Evolutionary conservation across 1,140 invertebrate genomes (phyloP).

Genomic region (Neodiprion pinetum): DNA sequence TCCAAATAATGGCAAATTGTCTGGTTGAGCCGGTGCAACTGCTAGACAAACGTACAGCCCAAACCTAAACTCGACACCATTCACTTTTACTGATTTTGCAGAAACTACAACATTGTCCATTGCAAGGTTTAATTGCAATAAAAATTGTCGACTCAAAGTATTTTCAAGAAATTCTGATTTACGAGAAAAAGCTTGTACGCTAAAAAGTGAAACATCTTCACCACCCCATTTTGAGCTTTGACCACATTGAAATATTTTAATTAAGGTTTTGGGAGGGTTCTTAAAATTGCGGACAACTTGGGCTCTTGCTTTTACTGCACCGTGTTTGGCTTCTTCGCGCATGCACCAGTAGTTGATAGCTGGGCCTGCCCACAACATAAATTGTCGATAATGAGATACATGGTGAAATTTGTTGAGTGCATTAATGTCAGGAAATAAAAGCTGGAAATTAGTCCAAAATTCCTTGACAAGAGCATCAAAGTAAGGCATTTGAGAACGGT

Average conservation of each 20-base stretch:
- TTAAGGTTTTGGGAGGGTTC: slow-evolving; percentile 28
- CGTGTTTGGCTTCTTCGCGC: slow-evolving; percentile 22
- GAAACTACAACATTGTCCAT: slow-evolving; percentile 24
- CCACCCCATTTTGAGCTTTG: slow-evolving; percentile 24
- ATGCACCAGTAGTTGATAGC: slow-evolving; percentile 13
- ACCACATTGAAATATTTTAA: slow-evolving; percentile 19
- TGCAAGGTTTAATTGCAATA: slow-evolving; percentile 21
- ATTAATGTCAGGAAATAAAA: slow-evolving; percentile 25
- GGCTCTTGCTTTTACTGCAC: slow-evolving; percentile 14
- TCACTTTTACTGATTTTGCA: slow-evolving; percentile 21
- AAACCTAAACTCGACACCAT: slow-evolving; percentile 30
- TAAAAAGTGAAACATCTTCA: slow-evolving; percentile 14
- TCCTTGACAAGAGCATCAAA: slow-evolving; percentile 22
- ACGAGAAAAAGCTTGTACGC: background rate
- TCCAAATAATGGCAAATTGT: slow-evolving; percentile 26
- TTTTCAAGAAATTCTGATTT: background rate
- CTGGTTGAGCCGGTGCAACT: slow-evolving; percentile 8
- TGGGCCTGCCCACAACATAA: slow-evolving; percentile 21
- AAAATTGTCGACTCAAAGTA: slow-evolving; percentile 18
- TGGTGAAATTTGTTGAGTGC: slow-evolving; percentile 27
- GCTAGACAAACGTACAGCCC: slow-evolving; percentile 28
- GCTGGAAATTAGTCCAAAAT: slow-evolving; percentile 19
- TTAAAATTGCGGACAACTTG: slow-evolving; percentile 26
- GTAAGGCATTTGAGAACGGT: slow-evolving; percentile 16
- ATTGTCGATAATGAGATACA: slow-evolving; percentile 20